Percentiles rank a stretch among this genome's conserved stretches.
These are phyloP conservation scores for Abrostola triplasia DNA, from an alignment of 2,888 invertebrate genomes.

Conservation along the genomic window DNA sequence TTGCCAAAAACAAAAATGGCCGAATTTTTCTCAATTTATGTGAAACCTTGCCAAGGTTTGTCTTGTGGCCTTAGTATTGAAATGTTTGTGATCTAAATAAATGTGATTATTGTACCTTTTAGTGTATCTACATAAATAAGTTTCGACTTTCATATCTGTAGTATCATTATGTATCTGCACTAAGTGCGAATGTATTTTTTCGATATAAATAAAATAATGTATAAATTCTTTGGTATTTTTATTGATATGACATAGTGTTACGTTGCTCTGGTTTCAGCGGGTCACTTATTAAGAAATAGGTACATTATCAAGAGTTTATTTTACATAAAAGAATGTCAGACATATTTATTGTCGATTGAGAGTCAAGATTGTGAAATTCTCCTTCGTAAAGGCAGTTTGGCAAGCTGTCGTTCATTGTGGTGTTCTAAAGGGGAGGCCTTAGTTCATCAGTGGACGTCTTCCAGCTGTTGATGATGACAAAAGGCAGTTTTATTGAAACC, in stretches of 20 bases:
- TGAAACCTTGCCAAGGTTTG: conserved; percentile 1
- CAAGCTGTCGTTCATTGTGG: no score
- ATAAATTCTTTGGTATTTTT: conserved; percentile 31
- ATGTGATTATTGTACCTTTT: conserved; percentile 41
- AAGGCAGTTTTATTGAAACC: no score
- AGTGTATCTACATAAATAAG: conserved; percentile 31
- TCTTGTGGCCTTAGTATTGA: conserved; percentile 45
- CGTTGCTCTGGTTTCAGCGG: no score
- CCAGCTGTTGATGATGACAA: no score
- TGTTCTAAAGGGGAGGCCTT: no score
- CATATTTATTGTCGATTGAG: no score
- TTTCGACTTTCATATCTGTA: conserved; percentile 32
- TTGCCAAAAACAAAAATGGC: conserved; percentile 28
- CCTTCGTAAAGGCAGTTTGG: no score
- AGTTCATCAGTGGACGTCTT: no score
- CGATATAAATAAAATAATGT: conserved; percentile 25
- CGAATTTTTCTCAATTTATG: background rate
- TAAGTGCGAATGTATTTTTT: conserved; percentile 53
- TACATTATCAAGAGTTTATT: no score
- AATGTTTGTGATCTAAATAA: conserved; percentile 59
- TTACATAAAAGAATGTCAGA: no score
- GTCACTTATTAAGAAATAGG: no score
- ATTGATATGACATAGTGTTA: conserved; percentile 7
- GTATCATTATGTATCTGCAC: conserved; percentile 43
- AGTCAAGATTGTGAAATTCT: no score